Evolutionary conservation across 2,888 invertebrate species (phyloP).

Genomic region (Heliconius ismenius): DNA sequence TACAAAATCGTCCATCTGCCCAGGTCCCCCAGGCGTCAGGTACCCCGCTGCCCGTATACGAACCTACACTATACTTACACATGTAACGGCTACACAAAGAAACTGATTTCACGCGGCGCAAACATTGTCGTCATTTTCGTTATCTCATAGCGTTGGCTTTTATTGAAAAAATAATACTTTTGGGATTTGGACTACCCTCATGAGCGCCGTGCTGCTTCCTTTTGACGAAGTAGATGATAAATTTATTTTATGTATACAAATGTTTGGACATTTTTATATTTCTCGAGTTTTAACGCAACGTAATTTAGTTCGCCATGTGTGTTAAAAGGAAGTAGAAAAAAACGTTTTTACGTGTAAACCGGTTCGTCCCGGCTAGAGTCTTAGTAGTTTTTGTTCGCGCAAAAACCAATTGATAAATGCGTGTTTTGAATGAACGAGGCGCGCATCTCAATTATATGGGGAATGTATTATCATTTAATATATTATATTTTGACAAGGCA

Average conservation of each 20-base stretch:
- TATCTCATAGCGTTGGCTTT: slow-evolving; percentile 75
- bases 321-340: slow-evolving; percentile 77
- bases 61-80: slow-evolving; percentile 52
- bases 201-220: slow-evolving; percentile 79
- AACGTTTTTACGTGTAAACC: slow-evolving; percentile 67
- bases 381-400: slow-evolving; percentile 54
- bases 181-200: slow-evolving; percentile 79
- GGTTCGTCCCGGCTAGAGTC: slow-evolving; percentile 55
- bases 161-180: slow-evolving; percentile 81
- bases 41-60: slow-evolving; percentile 76
- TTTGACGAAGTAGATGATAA: slow-evolving; percentile 78
- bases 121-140: slow-evolving; percentile 79
- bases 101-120: slow-evolving; percentile 80
- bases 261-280: slow-evolving; percentile 82
- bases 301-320: slow-evolving; percentile 81
- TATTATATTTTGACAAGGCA: slow-evolving; percentile 17
- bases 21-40: slow-evolving; percentile 79
- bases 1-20: slow-evolving; percentile 76
- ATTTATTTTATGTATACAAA: slow-evolving; percentile 82
- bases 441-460: slow-evolving; percentile 52
- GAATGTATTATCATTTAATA: slow-evolving; percentile 18
- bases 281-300: slow-evolving; percentile 79
- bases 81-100: slow-evolving; percentile 73
- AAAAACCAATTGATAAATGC: slow-evolving; percentile 61
- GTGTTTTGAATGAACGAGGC: slow-evolving; percentile 52